Conservation (phyloP, 2,797 vertebrate species). For the Alauda arvensis region DNA sequence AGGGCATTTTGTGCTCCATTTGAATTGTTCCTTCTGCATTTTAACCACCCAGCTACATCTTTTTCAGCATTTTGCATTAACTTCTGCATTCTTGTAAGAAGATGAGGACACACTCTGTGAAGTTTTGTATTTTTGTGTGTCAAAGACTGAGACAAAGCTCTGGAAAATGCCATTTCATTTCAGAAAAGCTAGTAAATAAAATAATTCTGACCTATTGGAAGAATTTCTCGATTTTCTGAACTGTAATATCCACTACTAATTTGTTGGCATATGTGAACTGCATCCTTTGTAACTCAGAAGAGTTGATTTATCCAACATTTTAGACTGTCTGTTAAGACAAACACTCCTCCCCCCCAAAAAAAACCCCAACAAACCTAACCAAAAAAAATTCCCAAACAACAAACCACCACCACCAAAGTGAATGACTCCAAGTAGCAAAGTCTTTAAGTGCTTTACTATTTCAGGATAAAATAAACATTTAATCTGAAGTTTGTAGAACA, state of each 20-base stretch:
- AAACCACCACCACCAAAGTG: neutral
- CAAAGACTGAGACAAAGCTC: neutral
- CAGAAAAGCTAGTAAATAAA: neutral
- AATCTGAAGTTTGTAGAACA: neutral
- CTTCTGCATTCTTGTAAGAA: neutral
- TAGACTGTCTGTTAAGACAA: neutral
- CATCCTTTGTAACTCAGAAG: neutral
- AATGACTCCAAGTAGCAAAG: neutral
- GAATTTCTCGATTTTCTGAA: neutral
- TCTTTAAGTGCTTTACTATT: neutral
- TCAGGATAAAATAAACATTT: neutral
- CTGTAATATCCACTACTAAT: neutral
- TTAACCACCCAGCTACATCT: neutral
- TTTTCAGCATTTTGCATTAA: neutral
- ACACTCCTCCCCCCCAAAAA: neutral
- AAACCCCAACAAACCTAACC: neutral
- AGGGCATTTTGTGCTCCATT: neutral
- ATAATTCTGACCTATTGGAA: neutral
- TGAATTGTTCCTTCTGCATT: neutral
- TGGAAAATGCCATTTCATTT: neutral
- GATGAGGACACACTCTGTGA: neutral
- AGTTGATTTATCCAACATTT: neutral
- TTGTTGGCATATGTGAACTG: neutral
- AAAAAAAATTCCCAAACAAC: neutral
- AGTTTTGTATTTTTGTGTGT: neutral